Conservation (phyloP, 2,113 vertebrate species). For the Pelodiscus sinensis region DNA sequence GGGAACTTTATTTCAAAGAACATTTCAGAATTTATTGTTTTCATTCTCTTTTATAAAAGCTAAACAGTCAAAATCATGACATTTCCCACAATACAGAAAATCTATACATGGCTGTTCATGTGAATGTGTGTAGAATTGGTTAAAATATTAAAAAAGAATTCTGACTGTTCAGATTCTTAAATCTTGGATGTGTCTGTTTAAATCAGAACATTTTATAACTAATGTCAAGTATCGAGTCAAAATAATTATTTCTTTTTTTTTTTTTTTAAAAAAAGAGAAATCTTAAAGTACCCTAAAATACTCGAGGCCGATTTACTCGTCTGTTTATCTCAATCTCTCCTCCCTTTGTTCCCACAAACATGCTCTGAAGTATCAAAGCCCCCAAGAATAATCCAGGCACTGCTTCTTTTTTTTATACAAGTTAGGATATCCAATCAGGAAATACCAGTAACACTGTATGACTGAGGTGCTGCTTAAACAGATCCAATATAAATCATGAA, state of each 20-base stretch:
- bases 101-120: neutral
- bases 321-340: neutral
- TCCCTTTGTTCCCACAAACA: neutral
- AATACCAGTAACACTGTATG: rapidly evolving
- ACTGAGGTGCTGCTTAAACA: neutral
- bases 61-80: neutral
- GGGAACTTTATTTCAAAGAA: neutral
- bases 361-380: neutral
- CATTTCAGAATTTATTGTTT: neutral
- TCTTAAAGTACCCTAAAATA: neutral
- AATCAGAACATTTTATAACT: neutral
- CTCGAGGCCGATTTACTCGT: neutral
- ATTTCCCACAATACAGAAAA: neutral
- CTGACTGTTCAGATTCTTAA: neutral
- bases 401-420: neutral
- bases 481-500: neutral
- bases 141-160: neutral
- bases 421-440: neutral
- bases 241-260: neutral
- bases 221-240: neutral
- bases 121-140: neutral
- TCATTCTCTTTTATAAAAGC: neutral
- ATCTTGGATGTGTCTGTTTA: neutral
- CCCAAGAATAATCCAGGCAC: neutral
- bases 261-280: neutral